Conservation (phyloP, 2,888 invertebrate genomes). For the Eilema depressum region DNA sequence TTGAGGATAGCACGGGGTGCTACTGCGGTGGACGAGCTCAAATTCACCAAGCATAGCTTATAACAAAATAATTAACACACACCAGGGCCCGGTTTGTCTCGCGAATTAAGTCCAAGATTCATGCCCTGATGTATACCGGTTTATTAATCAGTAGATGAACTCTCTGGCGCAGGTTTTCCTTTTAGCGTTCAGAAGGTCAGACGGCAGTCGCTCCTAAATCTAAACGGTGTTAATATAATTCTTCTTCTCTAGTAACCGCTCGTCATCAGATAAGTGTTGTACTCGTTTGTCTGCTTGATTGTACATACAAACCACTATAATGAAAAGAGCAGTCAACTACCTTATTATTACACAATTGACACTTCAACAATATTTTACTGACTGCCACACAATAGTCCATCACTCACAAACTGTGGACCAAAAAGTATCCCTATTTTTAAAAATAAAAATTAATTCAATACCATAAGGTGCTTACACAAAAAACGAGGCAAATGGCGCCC, state of each 20-base stretch:
- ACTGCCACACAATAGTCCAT: constrained; percentile 46
- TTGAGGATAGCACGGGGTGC: no score
- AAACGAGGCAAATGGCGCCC: constrained; percentile 60
- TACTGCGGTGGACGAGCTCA: no score
- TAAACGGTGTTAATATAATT: background rate
- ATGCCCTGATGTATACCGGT: no score
- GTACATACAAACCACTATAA: background rate
- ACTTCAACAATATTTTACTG: constrained; percentile 28
- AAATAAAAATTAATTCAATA: constrained; percentile 49
- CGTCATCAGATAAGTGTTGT: background rate
- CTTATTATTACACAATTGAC: constrained; percentile 15
- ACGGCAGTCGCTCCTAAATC: no score
- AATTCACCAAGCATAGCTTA: no score
- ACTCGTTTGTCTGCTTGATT: background rate
- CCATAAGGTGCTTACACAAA: constrained; percentile 53
- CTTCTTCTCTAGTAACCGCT: background rate
- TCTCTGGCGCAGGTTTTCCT: no score
- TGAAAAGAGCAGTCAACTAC: constrained; percentile 1
- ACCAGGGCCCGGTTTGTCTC: no score
- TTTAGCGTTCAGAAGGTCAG: no score
- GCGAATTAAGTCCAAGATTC: no score
- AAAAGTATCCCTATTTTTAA: constrained; percentile 34
- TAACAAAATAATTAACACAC: no score
- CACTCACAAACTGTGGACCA: constrained; percentile 39
- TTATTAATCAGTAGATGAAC: no score